phyloP scores from a whole-genome alignment of 2,797 vertebrate genomes.

The Epinephelus coioides region DNA sequence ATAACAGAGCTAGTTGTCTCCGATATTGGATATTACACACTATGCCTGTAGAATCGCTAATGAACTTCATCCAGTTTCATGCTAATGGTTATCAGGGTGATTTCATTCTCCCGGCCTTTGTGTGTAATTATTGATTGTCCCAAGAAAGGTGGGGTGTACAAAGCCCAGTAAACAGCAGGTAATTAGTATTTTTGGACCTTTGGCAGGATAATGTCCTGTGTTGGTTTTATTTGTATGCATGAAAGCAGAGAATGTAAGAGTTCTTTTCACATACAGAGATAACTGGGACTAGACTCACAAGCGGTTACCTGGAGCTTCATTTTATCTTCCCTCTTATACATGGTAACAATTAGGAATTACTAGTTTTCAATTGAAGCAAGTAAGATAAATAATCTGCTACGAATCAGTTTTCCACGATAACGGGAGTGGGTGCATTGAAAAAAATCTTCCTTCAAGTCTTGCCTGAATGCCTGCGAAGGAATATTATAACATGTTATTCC shows the following conservation, averaged over 20 bases:
- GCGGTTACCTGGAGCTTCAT: constrained; percentile 50
- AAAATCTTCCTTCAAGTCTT: constrained; percentile 10
- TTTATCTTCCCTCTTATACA: constrained; percentile 56
- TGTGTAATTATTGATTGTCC: constrained; percentile 88
- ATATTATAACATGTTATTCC: constrained; percentile 38
- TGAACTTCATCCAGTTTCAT: constrained; percentile 84
- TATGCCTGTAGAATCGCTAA: constrained; percentile 80
- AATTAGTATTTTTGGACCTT: constrained; percentile 88
- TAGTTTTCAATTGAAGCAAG: constrained; percentile 62
- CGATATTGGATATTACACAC: constrained; percentile 83
- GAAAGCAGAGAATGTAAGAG: constrained; percentile 52
- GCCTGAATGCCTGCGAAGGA: constrained; percentile 20
- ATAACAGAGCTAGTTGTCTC: constrained; percentile 75
- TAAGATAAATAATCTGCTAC: constrained; percentile 48
- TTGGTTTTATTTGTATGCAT: constrained; percentile 83
- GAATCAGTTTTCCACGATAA: constrained; percentile 34
- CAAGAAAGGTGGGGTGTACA: constrained; percentile 81
- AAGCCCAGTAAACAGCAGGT: constrained; percentile 84
- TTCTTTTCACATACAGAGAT: constrained; percentile 62
- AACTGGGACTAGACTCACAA: constrained; percentile 48
- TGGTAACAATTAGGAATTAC: constrained; percentile 57
- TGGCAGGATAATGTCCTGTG: constrained; percentile 81
- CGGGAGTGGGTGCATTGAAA: neutral
- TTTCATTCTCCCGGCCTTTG: constrained; percentile 82
- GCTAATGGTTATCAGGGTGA: constrained; percentile 84